Evolutionary conservation across 2,888 invertebrate species (phyloP).

Genomic region (Caenorhabditis doughertyi): DNA sequence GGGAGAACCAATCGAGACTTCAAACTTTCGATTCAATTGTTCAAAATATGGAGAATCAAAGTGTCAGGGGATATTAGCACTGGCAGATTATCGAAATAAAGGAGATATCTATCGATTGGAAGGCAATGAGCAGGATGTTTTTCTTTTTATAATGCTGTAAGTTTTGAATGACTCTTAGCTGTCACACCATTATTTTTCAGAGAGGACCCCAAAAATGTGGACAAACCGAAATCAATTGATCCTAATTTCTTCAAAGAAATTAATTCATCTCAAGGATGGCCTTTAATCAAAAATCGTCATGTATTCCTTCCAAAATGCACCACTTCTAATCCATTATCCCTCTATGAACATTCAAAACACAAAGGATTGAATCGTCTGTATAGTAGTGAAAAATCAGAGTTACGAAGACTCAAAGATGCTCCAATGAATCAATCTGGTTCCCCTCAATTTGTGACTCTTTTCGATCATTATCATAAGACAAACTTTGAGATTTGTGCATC

Average conservation of each 20-base stretch:
- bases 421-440: neutral
- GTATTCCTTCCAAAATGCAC: slow-evolving; percentile 39
- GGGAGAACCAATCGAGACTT: neutral
- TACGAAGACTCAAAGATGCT: slow-evolving; percentile 9
- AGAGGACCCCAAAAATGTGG: neutral
- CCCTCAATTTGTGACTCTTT: slow-evolving; percentile 45
- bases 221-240: neutral
- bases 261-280: neutral
- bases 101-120: slow-evolving; percentile 6
- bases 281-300: neutral
- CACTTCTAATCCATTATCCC: slow-evolving; percentile 39
- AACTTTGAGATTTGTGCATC: slow-evolving; percentile 26
- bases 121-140: slow-evolving; percentile 8
- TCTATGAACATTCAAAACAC: slow-evolving; percentile 32
- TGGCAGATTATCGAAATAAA: neutral
- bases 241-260: neutral
- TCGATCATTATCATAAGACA: slow-evolving; percentile 60
- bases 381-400: slow-evolving; percentile 50
- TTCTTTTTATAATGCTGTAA: slow-evolving; percentile 27
- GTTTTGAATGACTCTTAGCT: neutral
- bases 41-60: neutral
- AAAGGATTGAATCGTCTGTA: slow-evolving; percentile 29
- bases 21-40: neutral
- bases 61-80: slow-evolving; percentile 1
- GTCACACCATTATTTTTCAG: neutral